Evolutionary conservation across 2,113 vertebrate genomes (phyloP).

Genomic region (Daboia siamensis): DNA sequence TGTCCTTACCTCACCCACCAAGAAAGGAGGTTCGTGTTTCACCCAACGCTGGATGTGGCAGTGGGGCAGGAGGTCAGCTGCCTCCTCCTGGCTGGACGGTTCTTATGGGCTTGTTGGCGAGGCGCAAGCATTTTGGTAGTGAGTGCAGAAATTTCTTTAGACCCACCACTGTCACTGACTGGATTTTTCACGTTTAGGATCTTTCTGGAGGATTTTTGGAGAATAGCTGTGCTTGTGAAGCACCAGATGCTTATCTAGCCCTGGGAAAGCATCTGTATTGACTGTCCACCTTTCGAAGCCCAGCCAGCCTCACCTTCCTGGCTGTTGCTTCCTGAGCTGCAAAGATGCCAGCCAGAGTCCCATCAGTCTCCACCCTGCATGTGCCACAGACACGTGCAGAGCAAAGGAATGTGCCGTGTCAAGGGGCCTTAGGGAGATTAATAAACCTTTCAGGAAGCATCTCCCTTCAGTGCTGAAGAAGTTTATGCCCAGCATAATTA

Average conservation of each 20-base stretch:
- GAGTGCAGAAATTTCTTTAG: not conserved
- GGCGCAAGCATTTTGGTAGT: not conserved
- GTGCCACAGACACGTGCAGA: not conserved
- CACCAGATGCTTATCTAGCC: not conserved
- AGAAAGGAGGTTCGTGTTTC: not conserved
- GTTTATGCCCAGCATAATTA: constrained; percentile 42
- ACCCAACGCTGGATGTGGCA: not conserved
- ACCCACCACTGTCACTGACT: not conserved
- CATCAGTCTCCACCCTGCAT: not conserved
- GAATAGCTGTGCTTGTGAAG: not conserved
- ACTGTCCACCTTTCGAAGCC: not conserved
- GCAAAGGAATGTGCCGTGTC: constrained; percentile 49
- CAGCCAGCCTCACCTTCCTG: not conserved
- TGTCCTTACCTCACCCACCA: not conserved
- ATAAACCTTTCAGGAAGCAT: constrained; percentile 41
- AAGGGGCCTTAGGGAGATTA: constrained; percentile 54
- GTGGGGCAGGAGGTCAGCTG: not conserved
- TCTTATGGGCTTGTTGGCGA: not conserved
- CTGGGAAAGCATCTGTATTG: not conserved
- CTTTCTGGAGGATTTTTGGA: not conserved
- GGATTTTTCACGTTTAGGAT: not conserved
- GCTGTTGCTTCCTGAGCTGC: not conserved
- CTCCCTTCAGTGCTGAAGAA: constrained; percentile 46
- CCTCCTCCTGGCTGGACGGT: not conserved
- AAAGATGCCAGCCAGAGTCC: not conserved